Base-by-base conservation (phyloP, 2,888 invertebrate species). In the Polia nebulosa region DNA sequence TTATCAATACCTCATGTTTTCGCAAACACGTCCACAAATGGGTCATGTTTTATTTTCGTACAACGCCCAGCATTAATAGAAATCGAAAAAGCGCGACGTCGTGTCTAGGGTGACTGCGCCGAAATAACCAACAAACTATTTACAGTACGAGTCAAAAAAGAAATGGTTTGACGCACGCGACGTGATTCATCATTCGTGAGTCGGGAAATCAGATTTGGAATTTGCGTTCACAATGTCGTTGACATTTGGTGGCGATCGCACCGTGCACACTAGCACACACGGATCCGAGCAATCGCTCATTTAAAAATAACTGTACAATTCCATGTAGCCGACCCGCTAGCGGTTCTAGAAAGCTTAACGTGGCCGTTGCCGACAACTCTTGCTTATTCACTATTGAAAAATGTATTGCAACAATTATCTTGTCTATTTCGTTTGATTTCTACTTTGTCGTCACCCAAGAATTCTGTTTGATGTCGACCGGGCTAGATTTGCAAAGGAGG, bases 151-250 rank as follows among this genome's bases (percentile, higher is more conserved):
- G 81, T 88, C 84, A 89, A 91, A 81, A 92, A 93, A 91, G 88
- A 93, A 93, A 91, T 89, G 84, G 85, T 84, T 84, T 73, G 81
- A 80, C 86, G 86, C 93, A 94, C 92, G 92, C 92, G 84, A 92
- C 83, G 88, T 94, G 94, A 94, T 92, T 95, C 93, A 91, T 93
- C 89, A 90, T 89, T 86, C 82, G 83, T 89, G 87, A 88, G 88
- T 88, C 86, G 89, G 88, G 86, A 89, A 91, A 90, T 92, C 88
- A 72, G 87, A 91, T 91, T 90, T 88, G 89, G 89, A 90, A 90
- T 91, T 90, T 83, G 89, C 89, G 88, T 90, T 85, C 87, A 84
- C 85, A 83, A 87, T 89, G 93, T 93, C 93, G 93, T 94, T 94
- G 94, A 93, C 94, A 93, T 93, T 93, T 93, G 85, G 88, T 88